phyloP scores from a whole-genome alignment of 2,888 invertebrate genomes.

The Apamea sordens region DNA sequence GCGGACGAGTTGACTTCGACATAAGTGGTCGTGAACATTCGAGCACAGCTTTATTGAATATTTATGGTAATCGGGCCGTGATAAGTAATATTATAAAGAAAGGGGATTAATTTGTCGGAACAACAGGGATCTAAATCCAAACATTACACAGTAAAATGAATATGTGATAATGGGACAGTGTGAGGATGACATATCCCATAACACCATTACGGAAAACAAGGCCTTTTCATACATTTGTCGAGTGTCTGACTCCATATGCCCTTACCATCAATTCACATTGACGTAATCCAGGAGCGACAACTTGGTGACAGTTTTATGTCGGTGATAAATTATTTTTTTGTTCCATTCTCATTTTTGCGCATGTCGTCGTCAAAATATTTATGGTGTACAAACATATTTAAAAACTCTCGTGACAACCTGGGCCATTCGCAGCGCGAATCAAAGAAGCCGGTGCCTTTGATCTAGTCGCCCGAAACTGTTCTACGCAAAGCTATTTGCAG shows the following conservation, averaged over 20 bases:
- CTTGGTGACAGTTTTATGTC: slow-evolving; percentile 62
- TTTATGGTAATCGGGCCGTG: slow-evolving; percentile 29
- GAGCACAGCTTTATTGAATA: slow-evolving; percentile 34
- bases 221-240: slow-evolving; percentile 30
- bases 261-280: slow-evolving; percentile 54
- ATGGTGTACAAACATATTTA: slow-evolving; percentile 72
- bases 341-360: slow-evolving; percentile 56
- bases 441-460: slow-evolving; percentile 84
- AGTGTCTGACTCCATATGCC: slow-evolving; percentile 42
- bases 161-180: background rate
- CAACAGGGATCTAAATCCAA: slow-evolving; percentile 24
- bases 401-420: slow-evolving; percentile 80
- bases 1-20: slow-evolving; percentile 47
- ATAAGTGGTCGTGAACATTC: slow-evolving; percentile 30
- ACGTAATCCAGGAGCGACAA: slow-evolving; percentile 57
- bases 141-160: background rate
- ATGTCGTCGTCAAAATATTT: slow-evolving; percentile 65
- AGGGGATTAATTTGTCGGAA: slow-evolving; percentile 20
- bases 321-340: slow-evolving; percentile 60
- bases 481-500: slow-evolving; percentile 66
- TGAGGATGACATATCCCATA: slow-evolving; percentile 11
- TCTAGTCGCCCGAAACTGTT: slow-evolving; percentile 79
- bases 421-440: slow-evolving; percentile 78
- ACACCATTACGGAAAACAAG: slow-evolving; percentile 51
- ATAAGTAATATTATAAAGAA: slow-evolving; percentile 25